phyloP scores from a whole-genome alignment of 2,113 vertebrate genomes.

The Silurus asotus region DNA sequence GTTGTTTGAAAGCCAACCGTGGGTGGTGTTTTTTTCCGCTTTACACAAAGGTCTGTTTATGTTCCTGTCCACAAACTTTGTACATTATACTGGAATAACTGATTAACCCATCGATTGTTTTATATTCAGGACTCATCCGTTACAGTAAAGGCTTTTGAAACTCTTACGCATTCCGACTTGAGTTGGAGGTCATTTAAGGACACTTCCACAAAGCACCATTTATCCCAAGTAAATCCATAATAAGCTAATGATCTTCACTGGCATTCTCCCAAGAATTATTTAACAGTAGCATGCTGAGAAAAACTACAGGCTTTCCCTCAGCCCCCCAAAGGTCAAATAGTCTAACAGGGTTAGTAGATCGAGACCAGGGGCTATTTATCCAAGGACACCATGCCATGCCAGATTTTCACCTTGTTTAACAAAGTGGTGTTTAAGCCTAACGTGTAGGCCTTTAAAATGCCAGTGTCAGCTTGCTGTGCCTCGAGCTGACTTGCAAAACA shows the following conservation, averaged over 20 bases:
- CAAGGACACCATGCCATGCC: slow-evolving; percentile 32
- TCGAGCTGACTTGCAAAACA: slow-evolving; percentile 23
- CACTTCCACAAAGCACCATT: slow-evolving; percentile 16
- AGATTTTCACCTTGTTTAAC: slow-evolving; percentile 48
- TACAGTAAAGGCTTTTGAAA: not conserved
- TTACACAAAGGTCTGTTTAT: not conserved
- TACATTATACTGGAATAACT: not conserved
- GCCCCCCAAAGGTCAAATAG: slow-evolving; percentile 44
- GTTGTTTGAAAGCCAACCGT: not conserved
- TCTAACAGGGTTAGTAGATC: slow-evolving; percentile 47
- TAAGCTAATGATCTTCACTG: slow-evolving; percentile 39
- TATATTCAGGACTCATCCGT: not conserved
- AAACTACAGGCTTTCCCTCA: slow-evolving; percentile 42
- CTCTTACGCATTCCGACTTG: slow-evolving; percentile 32
- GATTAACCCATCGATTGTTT: not conserved
- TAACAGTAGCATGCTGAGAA: slow-evolving; percentile 14
- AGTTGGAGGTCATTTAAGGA: slow-evolving; percentile 17
- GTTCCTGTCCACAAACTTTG: not conserved
- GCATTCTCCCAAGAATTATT: slow-evolving; percentile 28
- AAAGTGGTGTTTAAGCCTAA: slow-evolving; percentile 49
- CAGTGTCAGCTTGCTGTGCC: slow-evolving; percentile 11
- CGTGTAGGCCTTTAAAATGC: slow-evolving; percentile 44
- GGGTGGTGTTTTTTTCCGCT: not conserved
- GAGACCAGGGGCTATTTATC: slow-evolving; percentile 53
- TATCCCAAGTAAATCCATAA: slow-evolving; percentile 45